These are phyloP conservation scores for Tretioscincus oriximinensis DNA, from an alignment of 2,113 vertebrate species.

Conservation along the genomic window DNA sequence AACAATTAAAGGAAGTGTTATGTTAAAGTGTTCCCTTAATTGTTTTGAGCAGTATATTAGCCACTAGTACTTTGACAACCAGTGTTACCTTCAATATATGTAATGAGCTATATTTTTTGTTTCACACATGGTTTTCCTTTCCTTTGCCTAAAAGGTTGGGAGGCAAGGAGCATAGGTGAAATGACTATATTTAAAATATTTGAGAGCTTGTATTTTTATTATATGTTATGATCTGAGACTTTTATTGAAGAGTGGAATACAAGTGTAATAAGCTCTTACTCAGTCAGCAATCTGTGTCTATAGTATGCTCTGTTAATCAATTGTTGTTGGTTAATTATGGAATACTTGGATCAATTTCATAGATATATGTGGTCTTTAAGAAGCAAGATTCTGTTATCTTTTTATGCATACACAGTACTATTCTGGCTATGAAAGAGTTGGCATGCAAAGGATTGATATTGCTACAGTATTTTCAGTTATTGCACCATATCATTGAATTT, in stretches of 20 bases:
- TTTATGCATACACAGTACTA: neutral
- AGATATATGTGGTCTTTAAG: neutral
- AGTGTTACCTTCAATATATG: too few relatives aligned
- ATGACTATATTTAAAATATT: too few relatives aligned
- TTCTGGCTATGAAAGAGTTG: neutral
- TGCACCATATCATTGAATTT: neutral
- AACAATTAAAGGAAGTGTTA: too few relatives aligned
- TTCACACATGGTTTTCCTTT: too few relatives aligned
- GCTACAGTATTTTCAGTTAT: neutral
- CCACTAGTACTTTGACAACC: too few relatives aligned
- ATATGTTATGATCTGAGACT: neutral
- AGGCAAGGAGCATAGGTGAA: too few relatives aligned
- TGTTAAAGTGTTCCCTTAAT: too few relatives aligned
- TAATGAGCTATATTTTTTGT: too few relatives aligned
- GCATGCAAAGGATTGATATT: neutral
- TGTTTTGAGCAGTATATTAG: too few relatives aligned
- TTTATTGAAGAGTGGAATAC: neutral
- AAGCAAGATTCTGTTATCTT: neutral
- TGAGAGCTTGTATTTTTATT: too few relatives aligned
- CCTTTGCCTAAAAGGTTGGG: too few relatives aligned
- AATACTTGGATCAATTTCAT: neutral
- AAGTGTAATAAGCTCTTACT: neutral
- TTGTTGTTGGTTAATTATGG: neutral
- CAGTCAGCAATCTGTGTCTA: neutral
- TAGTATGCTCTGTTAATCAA: neutral